Base-by-base conservation (phyloP, 2,113 vertebrate genomes). In the Eonycteris spelaea region DNA sequence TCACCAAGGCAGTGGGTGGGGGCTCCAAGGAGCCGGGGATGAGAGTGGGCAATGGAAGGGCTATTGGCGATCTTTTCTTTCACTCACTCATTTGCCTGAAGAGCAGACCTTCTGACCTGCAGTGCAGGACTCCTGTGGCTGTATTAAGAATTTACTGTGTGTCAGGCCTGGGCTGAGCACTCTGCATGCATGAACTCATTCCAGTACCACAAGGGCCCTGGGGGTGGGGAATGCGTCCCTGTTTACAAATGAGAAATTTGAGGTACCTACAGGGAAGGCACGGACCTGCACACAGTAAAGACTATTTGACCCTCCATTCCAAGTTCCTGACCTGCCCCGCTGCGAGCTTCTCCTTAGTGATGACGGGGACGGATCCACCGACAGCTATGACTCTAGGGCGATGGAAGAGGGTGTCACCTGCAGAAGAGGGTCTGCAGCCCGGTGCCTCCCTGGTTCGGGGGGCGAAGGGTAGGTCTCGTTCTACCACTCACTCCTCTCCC, bases 401-500 rank as follows among this genome's bases (percentile, higher is more conserved):
- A 5, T 11, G 21, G 40, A 43, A 48, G n/a, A 35, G 70, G 30
- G 91, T 65, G 51, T 10, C 4, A 22, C 43, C 75, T 21, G 14
- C 28, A 5, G 13, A 30, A 43, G 84, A 61, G 43, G 51, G 43
- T 48, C 33, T 51, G 82, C 35, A 22, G 35, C 74, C 12, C 4
- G 1, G 24, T 18, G 21, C 19, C 61, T 12, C 30, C 26, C 30
- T 4, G 8, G 19, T 8, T 51, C 14, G 22, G 55, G 59, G 57
- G 26, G 45, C 18, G 71, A 24, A 10, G 51, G 14, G 51, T 28
- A 8, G 5, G 26, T 33, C 35, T 33, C 7, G 1, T 65, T 57
- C 19, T 33, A 22, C 2, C 35, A 5, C 16, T 8, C 28, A 11
- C 24, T 1, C 15, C 0, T 45, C 21, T 2, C 19, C 26, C 38